Percentiles rank a stretch among this genome's conserved stretches.
phyloP scores from a whole-genome alignment of 2,113 vertebrate genomes.

The Pyxicephalus adspersus region DNA sequence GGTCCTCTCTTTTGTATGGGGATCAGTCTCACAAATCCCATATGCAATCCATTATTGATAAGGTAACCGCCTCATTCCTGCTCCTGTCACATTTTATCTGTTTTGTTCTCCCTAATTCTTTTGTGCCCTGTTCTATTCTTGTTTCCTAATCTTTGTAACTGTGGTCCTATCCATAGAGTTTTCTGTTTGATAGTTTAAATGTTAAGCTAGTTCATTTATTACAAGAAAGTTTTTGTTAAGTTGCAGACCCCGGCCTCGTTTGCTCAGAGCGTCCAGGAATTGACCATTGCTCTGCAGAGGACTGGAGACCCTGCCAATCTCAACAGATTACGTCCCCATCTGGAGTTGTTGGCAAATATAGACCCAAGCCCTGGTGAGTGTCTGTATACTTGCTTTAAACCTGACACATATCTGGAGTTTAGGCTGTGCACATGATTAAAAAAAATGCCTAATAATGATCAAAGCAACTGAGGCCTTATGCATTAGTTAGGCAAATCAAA shows the following conservation, averaged over 20 bases:
- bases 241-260: conserved; percentile 98
- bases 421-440: too few species aligned
- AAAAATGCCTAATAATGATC: too few species aligned
- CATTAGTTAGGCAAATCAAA: too few species aligned
- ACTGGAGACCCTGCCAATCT: conserved; percentile 97
- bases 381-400: too few species aligned
- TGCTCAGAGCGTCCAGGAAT: conserved; percentile 97
- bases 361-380: conserved; percentile 94
- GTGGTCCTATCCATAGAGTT: neutral
- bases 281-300: conserved; percentile 96
- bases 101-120: neutral
- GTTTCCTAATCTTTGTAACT: neutral
- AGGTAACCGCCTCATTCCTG: conserved; percentile 77
- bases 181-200: neutral
- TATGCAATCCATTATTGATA: conserved; percentile 99
- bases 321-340: conserved; percentile 91
- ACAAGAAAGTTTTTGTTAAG: conserved; percentile 71
- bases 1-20: conserved; percentile 95
- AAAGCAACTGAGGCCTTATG: too few species aligned
- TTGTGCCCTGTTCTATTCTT: neutral
- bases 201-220: conserved; percentile 60
- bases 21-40: conserved; percentile 98
- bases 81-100: conserved; percentile 2
- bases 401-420: too few species aligned
- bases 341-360: conserved; percentile 94